Percentiles rank a stretch among this genome's conserved stretches.
Evolutionary conservation across 2,888 invertebrate species (phyloP).

Genomic region (Nycteola revayana): DNA sequence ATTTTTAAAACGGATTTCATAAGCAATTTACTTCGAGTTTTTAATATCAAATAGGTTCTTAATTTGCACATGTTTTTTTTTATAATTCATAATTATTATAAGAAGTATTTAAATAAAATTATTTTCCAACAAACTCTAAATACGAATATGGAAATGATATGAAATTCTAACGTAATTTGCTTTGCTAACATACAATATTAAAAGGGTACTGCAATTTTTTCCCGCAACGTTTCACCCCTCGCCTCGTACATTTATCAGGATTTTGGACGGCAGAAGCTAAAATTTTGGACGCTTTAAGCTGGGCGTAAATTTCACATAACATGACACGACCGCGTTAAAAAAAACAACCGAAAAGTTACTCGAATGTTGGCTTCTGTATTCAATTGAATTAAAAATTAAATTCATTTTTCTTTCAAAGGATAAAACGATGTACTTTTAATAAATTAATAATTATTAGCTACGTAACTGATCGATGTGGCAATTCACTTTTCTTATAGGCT

Average conservation of each 20-base stretch:
- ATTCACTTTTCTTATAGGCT: too few relatives aligned
- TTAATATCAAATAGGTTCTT: too few relatives aligned
- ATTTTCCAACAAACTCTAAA: slow-evolving; percentile 2
- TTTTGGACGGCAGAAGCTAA: slow-evolving; percentile 85
- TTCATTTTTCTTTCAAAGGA: slow-evolving; percentile 1
- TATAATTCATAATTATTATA: too few relatives aligned
- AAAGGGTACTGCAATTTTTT: slow-evolving; percentile 60
- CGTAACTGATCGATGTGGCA: too few relatives aligned
- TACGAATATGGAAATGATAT: slow-evolving; percentile 22
- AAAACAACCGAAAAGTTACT: slow-evolving; percentile 53
- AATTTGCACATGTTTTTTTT: too few relatives aligned
- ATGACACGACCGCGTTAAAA: slow-evolving; percentile 67
- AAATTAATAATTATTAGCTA: too few relatives aligned
- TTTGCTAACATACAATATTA: slow-evolving; percentile 54
- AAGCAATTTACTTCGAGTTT: too few relatives aligned
- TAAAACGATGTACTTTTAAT: too few relatives aligned
- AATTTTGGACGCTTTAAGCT: slow-evolving; percentile 81
- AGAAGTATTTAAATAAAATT: neutral
- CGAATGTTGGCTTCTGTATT: slow-evolving; percentile 42
- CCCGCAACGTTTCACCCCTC: slow-evolving; percentile 53
- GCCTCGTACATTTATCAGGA: slow-evolving; percentile 84
- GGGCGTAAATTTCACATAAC: slow-evolving; percentile 78
- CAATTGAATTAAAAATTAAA: slow-evolving; percentile 32
- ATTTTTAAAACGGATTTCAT: too few relatives aligned
- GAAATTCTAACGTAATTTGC: slow-evolving; percentile 42